Base-by-base conservation (phyloP, 1,140 invertebrate genomes). In the Drosophila nikananu region DNA sequence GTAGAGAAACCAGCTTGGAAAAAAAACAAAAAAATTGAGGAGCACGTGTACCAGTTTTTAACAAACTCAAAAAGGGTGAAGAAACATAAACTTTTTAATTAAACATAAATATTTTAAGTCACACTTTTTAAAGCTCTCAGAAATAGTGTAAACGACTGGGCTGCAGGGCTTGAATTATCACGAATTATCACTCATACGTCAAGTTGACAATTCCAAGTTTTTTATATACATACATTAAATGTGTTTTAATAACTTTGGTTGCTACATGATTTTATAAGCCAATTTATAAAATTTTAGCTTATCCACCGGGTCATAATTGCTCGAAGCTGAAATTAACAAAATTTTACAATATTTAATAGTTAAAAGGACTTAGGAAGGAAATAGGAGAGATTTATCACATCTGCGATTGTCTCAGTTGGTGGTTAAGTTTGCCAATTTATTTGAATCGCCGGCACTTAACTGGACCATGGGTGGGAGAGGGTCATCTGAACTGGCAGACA, bases 371-470 rank as follows among this genome's bases (percentile, higher is more conserved):
- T 35, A 23, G n/a, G n/a, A n/a, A n/a, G n/a, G n/a, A n/a, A 37
- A 27, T n/a, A n/a, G 19, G 42, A n/a, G 19, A 35, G 32, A 57
- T 68, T 48, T 57, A 41, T 35, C 35, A 9, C 32, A 48, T 44
- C 64, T 71, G 9, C 52, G 35, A 27, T 73, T 60, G 10, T 52
- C 23, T 21, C 51, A 39, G 35, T 57, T 57, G 54, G 35, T 39
- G 23, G 37, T 51, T 61, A 60, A 60, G 37, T 42, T 73, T 37
- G 67, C 44, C 59, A 75, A 75, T 77, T 77, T 66, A 42, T 64
- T 51, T 49, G 68, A 59, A 49, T 71, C 21, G 51, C 52, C 25
- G 44, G 42, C 62, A 39, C 54, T 72, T 60, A 73, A 73, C 35
- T 49, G 32, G 12, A 35, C 32, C 32, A 13, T 35, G 57, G 57